Evolutionary conservation across 2,888 invertebrate species (phyloP).

Genomic region (Pimpla rufipes): DNA sequence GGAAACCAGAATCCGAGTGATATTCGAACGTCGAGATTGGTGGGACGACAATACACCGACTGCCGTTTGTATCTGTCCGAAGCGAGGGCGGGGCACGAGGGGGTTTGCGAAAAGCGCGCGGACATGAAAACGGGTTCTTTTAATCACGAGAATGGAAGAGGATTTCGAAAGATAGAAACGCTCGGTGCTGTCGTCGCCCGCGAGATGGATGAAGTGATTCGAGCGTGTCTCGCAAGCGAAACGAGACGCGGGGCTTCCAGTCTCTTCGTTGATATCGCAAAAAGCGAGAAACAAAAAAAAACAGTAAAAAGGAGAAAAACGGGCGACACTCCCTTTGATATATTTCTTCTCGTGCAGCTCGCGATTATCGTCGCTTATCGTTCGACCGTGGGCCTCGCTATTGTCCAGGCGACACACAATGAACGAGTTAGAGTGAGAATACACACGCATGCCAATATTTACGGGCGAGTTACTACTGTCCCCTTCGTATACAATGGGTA

Average conservation of each 20-base stretch:
- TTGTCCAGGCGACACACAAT: constrained; percentile 56
- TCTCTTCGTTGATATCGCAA: constrained; percentile 13
- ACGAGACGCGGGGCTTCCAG: not conserved
- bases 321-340: constrained; percentile 58
- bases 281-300: constrained; percentile 8
- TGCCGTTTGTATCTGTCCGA: not conserved
- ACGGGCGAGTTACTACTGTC: constrained; percentile 45
- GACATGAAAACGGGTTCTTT: constrained; percentile 24
- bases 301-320: constrained; percentile 14
- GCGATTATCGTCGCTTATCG: constrained; percentile 64
- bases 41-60: not conserved
- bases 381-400: constrained; percentile 52
- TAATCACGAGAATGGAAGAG: constrained; percentile 41
- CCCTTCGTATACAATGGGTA: constrained; percentile 54
- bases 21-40: not conserved
- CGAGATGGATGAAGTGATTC: constrained; percentile 41
- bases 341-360: constrained; percentile 52
- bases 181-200: constrained; percentile 5
- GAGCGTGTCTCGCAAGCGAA: constrained; percentile 26
- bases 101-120: not conserved
- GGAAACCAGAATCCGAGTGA: not conserved
- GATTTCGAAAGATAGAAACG: constrained; percentile 36
- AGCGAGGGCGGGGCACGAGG: not conserved
- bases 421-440: constrained; percentile 53
- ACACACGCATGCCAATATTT: constrained; percentile 53